phyloP scores from a whole-genome alignment of 2,797 vertebrate genomes.

The Pogoniulus pusillus region DNA sequence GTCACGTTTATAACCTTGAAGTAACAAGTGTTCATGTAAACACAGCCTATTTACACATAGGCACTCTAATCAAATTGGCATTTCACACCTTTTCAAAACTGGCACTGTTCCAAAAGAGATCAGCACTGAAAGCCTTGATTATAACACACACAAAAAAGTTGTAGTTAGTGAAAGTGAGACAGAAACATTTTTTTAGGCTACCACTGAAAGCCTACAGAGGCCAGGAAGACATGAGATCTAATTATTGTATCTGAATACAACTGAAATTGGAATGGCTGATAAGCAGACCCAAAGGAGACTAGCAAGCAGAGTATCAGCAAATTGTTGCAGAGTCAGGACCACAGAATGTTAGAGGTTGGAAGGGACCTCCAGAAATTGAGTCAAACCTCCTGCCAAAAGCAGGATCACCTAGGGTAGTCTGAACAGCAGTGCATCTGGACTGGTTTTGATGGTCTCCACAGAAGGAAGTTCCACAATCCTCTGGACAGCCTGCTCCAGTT shows the following conservation, averaged over 20 bases:
- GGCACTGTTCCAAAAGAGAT: constrained; percentile 18
- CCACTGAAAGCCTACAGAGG: not conserved
- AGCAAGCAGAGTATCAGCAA: not conserved
- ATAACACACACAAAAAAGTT: not conserved
- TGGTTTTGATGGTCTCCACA: no score
- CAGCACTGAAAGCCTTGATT: not conserved
- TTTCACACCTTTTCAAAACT: constrained; percentile 57
- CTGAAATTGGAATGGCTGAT: not conserved
- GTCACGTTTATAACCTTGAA: constrained; percentile 54
- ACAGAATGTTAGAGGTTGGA: no score
- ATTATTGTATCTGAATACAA: not conserved
- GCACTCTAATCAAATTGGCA: constrained; percentile 37
- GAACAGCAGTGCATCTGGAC: no score
- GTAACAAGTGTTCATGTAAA: constrained; percentile 29
- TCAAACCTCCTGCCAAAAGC: no score
- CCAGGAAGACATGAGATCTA: not conserved
- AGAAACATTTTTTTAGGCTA: not conserved
- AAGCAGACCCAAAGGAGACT: not conserved
- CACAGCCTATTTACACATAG: not conserved
- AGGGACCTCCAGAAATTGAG: no score
- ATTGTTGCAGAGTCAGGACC: not conserved
- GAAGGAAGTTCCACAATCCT: no score
- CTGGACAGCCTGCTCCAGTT: no score
- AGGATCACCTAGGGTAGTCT: no score
- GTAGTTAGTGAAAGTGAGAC: not conserved